Conservation (phyloP, 2,113 vertebrate species). For the Phasianus colchicus region DNA sequence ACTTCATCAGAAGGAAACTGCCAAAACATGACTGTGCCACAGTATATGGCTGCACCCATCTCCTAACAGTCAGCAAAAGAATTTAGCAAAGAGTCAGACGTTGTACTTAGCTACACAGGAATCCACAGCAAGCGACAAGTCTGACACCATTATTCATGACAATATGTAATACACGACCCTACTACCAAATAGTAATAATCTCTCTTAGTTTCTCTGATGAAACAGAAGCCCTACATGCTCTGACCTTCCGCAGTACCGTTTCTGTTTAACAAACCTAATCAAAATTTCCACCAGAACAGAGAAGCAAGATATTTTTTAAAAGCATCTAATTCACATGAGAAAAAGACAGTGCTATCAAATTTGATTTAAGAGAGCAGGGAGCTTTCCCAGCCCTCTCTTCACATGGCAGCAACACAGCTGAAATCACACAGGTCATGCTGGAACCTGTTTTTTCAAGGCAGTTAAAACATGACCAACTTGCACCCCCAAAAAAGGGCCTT, state of each 20-base stretch:
- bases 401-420: background rate
- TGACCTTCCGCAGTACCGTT: background rate
- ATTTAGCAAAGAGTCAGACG: background rate
- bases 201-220: background rate
- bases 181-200: background rate
- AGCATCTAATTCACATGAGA: background rate
- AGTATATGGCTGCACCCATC: background rate
- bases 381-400: background rate
- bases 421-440: constrained; percentile 7
- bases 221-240: background rate
- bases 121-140: background rate
- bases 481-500: constrained; percentile 6
- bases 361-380: background rate
- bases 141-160: constrained; percentile 19
- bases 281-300: background rate
- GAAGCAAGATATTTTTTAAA: background rate
- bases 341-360: background rate
- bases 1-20: background rate
- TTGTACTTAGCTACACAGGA: background rate
- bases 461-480: constrained; percentile 29
- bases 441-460: constrained; percentile 45
- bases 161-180: background rate
- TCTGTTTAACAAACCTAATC: background rate
- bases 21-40: background rate
- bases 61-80: background rate